These are phyloP conservation scores for Harpagoxenus sublaevis DNA, from an alignment of 2,888 invertebrate genomes.

Conservation along the genomic window DNA sequence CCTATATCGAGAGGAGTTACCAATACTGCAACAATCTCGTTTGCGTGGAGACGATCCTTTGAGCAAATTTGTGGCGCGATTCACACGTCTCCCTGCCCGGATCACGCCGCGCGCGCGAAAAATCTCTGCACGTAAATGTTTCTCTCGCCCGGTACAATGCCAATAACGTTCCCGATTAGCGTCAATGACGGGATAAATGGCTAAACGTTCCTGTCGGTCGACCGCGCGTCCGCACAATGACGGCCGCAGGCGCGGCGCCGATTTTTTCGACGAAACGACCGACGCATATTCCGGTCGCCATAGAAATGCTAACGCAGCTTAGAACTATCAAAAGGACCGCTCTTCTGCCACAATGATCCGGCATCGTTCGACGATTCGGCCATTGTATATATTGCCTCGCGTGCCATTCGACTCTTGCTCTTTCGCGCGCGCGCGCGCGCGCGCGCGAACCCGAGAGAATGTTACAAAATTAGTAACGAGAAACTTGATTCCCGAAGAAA, in stretches of 20 bases:
- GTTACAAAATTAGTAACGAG: slow-evolving; percentile 45
- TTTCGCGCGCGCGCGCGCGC: slow-evolving; percentile 10
- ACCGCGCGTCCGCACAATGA: slow-evolving; percentile 66
- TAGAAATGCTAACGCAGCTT: slow-evolving; percentile 76
- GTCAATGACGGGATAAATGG: slow-evolving; percentile 74
- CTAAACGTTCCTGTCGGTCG: slow-evolving; percentile 69
- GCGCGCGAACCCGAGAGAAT: slow-evolving; percentile 11
- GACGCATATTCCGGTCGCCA: slow-evolving; percentile 70
- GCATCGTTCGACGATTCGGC: slow-evolving; percentile 63
- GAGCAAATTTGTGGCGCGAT: slow-evolving; percentile 41
- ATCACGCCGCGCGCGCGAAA: slow-evolving; percentile 17
- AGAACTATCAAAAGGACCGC: slow-evolving; percentile 74
- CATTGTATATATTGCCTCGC: slow-evolving; percentile 64
- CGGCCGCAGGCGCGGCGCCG: slow-evolving; percentile 59
- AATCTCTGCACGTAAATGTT: slow-evolving; percentile 17
- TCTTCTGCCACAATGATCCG: slow-evolving; percentile 68
- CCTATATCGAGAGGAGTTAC: background rate
- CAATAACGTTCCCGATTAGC: slow-evolving; percentile 67
- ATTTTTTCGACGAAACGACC: slow-evolving; percentile 66
- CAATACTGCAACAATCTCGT: slow-evolving; percentile 22
- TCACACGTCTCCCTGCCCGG: slow-evolving; percentile 42
- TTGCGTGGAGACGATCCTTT: slow-evolving; percentile 20
- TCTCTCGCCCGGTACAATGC: slow-evolving; percentile 9
- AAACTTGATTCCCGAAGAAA: slow-evolving; percentile 52
- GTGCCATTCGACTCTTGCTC: slow-evolving; percentile 66